These are phyloP conservation scores for Pyxicephalus adspersus DNA, from an alignment of 2,113 vertebrate species.

Conservation along the genomic window DNA sequence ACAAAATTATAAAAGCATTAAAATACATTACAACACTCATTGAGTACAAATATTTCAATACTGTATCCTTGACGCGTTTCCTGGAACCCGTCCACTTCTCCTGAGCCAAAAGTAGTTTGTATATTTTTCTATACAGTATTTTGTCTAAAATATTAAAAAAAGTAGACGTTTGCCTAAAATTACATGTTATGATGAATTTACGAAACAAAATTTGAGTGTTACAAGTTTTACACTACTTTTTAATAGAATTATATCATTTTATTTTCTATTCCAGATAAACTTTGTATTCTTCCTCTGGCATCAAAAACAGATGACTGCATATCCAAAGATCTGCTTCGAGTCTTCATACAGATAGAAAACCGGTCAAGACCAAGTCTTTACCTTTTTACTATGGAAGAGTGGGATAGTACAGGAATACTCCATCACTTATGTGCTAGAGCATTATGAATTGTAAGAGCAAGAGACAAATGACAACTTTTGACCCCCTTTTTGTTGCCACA, in stretches of 20 bases:
- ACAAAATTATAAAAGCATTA: too few relatives aligned
- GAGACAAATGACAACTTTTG: slow-evolving; percentile 28
- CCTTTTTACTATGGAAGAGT: neutral
- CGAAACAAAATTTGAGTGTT: too few relatives aligned
- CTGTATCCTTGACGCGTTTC: too few relatives aligned
- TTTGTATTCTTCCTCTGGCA: slow-evolving; percentile 11
- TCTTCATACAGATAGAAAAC: slow-evolving; percentile 13
- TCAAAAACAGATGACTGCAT: slow-evolving; percentile 40
- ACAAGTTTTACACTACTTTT: neutral
- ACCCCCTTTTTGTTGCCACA: slow-evolving; percentile 38
- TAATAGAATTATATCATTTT: neutral
- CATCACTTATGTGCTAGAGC: slow-evolving; percentile 4
- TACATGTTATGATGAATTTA: too few relatives aligned
- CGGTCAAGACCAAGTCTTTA: slow-evolving; percentile 14
- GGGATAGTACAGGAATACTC: slow-evolving; percentile 10
- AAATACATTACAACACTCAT: too few relatives aligned
- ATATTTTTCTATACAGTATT: too few relatives aligned
- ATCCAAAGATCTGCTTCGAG: slow-evolving; percentile 47
- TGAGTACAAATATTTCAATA: too few relatives aligned
- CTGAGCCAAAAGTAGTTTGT: too few relatives aligned
- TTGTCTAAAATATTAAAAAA: too few relatives aligned
- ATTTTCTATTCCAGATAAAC: slow-evolving; percentile 28
- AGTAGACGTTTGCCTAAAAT: too few relatives aligned
- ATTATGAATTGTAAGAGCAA: neutral
- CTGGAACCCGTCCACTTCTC: too few relatives aligned